Conservation (phyloP, 2,888 invertebrate species). For the Alloscopus bannaensis region DNA sequence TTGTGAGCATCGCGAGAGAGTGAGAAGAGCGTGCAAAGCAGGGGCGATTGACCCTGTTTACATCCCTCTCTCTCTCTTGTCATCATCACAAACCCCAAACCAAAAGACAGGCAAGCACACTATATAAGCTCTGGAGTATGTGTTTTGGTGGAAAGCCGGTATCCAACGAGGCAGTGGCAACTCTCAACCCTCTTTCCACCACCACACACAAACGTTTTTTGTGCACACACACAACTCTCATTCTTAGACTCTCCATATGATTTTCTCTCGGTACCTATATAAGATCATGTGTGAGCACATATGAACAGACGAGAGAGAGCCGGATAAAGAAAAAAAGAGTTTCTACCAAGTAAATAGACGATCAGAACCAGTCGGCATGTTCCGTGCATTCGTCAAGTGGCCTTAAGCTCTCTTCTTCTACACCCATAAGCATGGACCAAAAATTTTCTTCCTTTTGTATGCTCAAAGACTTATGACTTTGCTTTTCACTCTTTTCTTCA, state of each 20-base stretch:
- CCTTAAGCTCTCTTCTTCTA: slow-evolving; percentile 21
- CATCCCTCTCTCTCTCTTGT: slow-evolving; percentile 57
- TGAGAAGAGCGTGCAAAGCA: slow-evolving; percentile 41
- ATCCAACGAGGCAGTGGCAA: slow-evolving; percentile 30
- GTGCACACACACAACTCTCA: slow-evolving; percentile 52
- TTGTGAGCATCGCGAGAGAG: background rate
- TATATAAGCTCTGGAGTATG: background rate
- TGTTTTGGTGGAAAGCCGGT: slow-evolving; percentile 20
- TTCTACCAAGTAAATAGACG: too few relatives aligned
- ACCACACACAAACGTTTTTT: background rate
- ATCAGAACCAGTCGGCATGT: slow-evolving; percentile 54
- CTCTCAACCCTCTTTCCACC: slow-evolving; percentile 36
- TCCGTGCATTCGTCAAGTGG: slow-evolving; percentile 63
- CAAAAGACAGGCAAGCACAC: too few relatives aligned
- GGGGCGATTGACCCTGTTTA: slow-evolving; percentile 73
- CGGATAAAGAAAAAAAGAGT: too few relatives aligned
- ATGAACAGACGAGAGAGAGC: too few relatives aligned
- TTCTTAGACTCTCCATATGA: background rate
- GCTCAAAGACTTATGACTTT: background rate
- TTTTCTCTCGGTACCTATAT: background rate
- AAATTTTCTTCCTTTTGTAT: background rate
- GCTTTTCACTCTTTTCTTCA: background rate
- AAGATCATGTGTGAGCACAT: background rate
- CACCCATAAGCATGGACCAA: background rate
- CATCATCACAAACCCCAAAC: background rate